Percentiles rank a stretch among this genome's conserved stretches.
phyloP scores from a whole-genome alignment of 92 coral and sea anemone species.

The Palythoa grandis region DNA sequence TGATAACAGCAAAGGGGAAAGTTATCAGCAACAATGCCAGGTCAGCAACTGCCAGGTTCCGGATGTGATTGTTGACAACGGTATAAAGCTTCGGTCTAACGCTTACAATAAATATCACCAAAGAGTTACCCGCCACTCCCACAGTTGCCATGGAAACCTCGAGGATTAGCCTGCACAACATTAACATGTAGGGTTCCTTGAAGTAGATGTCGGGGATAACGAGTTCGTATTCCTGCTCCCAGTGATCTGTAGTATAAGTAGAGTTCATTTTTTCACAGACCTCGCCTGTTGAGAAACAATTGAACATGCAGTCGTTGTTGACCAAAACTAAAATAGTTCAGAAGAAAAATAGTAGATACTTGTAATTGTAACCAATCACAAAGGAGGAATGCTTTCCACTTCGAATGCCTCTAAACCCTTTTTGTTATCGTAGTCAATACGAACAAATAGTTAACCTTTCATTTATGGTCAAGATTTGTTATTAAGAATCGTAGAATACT shows the following conservation, averaged over 20 bases:
- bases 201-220: slow-evolving; percentile 6
- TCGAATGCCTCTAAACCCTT: no score
- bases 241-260: neutral
- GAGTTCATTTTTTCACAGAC: neutral
- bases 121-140: slow-evolving; percentile 75
- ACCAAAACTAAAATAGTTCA: neutral
- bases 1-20: slow-evolving; percentile 79
- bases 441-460: no score
- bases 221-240: neutral
- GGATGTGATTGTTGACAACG: slow-evolving; percentile 64
- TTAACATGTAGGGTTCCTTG: slow-evolving; percentile 60
- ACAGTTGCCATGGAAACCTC: slow-evolving; percentile 69
- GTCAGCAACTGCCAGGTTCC: slow-evolving; percentile 90
- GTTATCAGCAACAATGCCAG: slow-evolving; percentile 62
- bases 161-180: slow-evolving; percentile 58
- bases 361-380: no score
- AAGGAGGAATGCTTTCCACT: no score
- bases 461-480: no score
- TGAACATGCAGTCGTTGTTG: neutral
- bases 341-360: no score
- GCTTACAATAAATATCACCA: slow-evolving; percentile 67
- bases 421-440: no score
- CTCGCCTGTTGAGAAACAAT: neutral
- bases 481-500: no score
- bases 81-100: slow-evolving; percentile 62